Evolutionary conservation across 2,888 invertebrate species (phyloP).

Genomic region (Heteropelma amictum): DNA sequence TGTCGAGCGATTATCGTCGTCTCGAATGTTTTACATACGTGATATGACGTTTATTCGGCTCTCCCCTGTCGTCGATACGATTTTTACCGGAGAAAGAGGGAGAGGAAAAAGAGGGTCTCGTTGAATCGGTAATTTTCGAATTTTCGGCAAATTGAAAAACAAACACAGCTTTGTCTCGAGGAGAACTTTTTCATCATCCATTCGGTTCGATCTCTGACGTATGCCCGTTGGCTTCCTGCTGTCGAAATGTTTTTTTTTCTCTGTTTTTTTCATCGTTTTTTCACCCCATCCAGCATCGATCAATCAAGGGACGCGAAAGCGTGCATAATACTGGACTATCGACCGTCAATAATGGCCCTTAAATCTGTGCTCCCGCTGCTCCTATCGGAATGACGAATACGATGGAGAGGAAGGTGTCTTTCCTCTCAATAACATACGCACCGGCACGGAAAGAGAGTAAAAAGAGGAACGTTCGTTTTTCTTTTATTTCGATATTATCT

Average conservation of each 20-base stretch:
- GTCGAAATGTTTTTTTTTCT: background rate
- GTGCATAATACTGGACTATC: conserved; percentile 66
- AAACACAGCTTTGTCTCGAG: no score
- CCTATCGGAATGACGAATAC: conserved; percentile 61
- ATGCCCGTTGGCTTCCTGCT: no score
- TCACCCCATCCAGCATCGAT: conserved; percentile 49
- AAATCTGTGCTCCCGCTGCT: conserved; percentile 45
- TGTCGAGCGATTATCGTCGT: conserved; percentile 66
- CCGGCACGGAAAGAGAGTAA: no score
- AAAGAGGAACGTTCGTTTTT: background rate
- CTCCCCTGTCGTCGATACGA: background rate
- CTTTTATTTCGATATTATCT: background rate
- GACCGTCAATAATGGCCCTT: conserved; percentile 65
- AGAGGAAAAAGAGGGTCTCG: no score
- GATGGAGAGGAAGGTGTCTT: conserved; percentile 24
- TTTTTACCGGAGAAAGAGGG: no score
- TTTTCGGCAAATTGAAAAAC: no score
- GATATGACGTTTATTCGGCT: conserved; percentile 44
- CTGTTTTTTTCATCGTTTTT: background rate
- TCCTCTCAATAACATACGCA: no score
- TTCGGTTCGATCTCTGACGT: no score
- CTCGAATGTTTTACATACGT: conserved; percentile 59
- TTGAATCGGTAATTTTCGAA: no score
- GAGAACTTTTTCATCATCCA: no score
- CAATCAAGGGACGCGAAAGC: conserved; percentile 61